These are phyloP conservation scores for Latrodectus elegans DNA, from an alignment of 2,888 invertebrate genomes.

Conservation along the genomic window DNA sequence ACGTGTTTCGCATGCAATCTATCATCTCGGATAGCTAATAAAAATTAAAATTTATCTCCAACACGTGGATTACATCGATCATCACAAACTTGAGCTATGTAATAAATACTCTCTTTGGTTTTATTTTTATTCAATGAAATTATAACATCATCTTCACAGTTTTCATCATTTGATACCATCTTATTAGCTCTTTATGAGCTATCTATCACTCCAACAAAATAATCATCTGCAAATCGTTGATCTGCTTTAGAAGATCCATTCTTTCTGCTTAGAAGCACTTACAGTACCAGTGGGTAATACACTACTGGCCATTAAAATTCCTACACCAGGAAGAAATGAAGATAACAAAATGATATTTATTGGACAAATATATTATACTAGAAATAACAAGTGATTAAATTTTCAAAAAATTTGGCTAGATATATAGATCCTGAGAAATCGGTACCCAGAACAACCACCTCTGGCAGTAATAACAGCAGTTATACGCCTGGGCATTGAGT, in stretches of 20 bases:
- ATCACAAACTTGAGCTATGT: conserved; percentile 90
- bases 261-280: not conserved
- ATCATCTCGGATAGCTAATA: conserved; percentile 6
- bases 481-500: too few species aligned
- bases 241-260: conserved; percentile 39
- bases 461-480: too few species aligned
- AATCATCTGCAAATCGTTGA: conserved; percentile 24
- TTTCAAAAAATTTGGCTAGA: too few species aligned
- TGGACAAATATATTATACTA: too few species aligned
- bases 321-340: too few species aligned
- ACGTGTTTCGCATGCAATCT: conserved; percentile 53
- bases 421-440: too few species aligned
- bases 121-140: conserved; percentile 39
- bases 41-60: conserved; percentile 82
- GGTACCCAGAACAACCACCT: too few species aligned
- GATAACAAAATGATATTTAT: too few species aligned
- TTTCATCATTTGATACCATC: conserved; percentile 70
- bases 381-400: too few species aligned
- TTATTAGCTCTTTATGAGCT: conserved; percentile 72
- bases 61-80: conserved; percentile 86
- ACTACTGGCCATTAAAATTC: too few species aligned
- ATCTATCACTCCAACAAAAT: conserved; percentile 70
- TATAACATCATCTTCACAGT: too few species aligned
- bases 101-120: conserved; percentile 88
- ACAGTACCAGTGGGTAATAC: conserved; percentile 88